Evolutionary conservation across 2,113 vertebrate genomes (phyloP), one percentile per base, ranked within the genome.

Genomic region (Perca flavescens): DNA sequence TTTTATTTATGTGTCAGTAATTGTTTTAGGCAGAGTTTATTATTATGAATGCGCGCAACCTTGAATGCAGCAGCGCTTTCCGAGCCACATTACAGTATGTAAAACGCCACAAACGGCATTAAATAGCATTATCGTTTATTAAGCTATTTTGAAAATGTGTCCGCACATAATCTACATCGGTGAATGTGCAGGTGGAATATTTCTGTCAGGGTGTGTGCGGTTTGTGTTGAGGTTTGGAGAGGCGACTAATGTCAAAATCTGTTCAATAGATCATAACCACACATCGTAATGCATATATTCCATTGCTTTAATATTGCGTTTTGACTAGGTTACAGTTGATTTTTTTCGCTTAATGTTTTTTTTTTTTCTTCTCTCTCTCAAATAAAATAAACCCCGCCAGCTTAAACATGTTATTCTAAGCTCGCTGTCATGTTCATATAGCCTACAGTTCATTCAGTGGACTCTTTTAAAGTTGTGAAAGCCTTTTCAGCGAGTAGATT

Each of bases 401-500:
- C 43, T 61, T 47, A 49, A 25, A 54, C 25, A 0, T 49, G 68
- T 73, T 89, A 77, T 85, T 86, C 83, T 68, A 47, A 74, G 81
- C 73, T 43, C 34, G 16, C 64, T 73, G 80, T 83, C 82, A 72
- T 60, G 78, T 80, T 82, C 75, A 82, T 43, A 43, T 43, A 43
- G 40, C 40, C 40, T 67, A 74, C 76, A 77, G 58, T 77, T 65
- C 16, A 58, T 79, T 58, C 56, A 70, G 69, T 64, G 72, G 73
- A 70, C 15, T 84, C 65, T 74, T 76, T 83, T 15, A 58, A 80
- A 83, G 81, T 79, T 86, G 83, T 79, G 57, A 61, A 80, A 84
- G 63, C 77, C 76, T 88, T 63, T 63, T 67, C 40, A 36, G 67
- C 21, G 57, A 74, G 13, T 54, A 47, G 16, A 74, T 62, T 43